Conservation (phyloP, 1,140 invertebrate species). For the Drosophila littoralis region DNA sequence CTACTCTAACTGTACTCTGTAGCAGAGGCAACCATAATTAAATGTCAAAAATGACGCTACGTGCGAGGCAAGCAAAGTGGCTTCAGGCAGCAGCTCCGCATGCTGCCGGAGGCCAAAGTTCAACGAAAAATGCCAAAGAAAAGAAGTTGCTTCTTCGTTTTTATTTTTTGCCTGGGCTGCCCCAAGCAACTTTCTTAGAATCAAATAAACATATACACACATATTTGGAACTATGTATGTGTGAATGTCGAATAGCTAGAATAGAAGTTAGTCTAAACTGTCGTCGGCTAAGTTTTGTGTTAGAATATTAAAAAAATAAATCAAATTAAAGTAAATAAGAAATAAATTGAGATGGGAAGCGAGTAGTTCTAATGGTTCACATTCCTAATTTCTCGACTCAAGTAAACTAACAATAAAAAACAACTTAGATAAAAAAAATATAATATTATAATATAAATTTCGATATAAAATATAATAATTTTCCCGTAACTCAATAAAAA, state of each 20-base stretch:
- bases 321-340: no score
- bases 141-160: slow-evolving; percentile 12
- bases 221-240: slow-evolving; percentile 25
- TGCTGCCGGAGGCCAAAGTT: slow-evolving; percentile 19
- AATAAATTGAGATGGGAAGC: no score
- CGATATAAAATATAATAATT: no score
- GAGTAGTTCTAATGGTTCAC: no score
- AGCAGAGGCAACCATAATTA: slow-evolving; percentile 62
- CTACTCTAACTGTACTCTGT: slow-evolving; percentile 30
- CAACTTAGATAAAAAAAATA: no score
- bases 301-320: not conserved
- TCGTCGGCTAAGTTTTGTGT: not conserved
- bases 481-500: no score
- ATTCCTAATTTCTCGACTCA: no score
- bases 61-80: slow-evolving; percentile 68
- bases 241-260: not conserved
- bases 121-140: slow-evolving; percentile 38
- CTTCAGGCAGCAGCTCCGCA: slow-evolving; percentile 4
- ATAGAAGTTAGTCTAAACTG: not conserved
- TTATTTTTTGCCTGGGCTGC: not conserved
- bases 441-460: no score
- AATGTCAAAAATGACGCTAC: slow-evolving; percentile 82
- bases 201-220: slow-evolving; percentile 31
- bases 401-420: no score
- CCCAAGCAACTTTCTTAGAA: slow-evolving; percentile 16